These are phyloP conservation scores for Centroberyx gerrardi DNA, from an alignment of 2,797 vertebrate genomes.

Conservation along the genomic window DNA sequence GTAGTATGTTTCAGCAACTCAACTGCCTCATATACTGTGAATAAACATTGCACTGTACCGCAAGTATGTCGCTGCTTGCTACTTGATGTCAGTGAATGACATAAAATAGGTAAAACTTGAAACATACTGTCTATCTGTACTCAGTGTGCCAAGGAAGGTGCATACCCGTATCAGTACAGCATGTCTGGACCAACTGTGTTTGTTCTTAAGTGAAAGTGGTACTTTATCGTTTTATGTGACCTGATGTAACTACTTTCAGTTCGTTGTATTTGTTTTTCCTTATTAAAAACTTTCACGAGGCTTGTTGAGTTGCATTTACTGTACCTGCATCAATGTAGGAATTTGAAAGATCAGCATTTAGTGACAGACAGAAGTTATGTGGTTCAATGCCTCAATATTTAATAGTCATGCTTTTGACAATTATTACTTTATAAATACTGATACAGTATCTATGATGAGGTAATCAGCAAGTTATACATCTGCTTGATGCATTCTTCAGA, in stretches of 20 bases:
- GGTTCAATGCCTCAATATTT: slow-evolving; percentile 14
- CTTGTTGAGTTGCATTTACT: slow-evolving; percentile 29
- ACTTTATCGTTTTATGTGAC: slow-evolving; percentile 50
- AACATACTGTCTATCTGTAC: slow-evolving; percentile 47
- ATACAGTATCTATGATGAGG: slow-evolving; percentile 6
- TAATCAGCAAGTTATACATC: neutral
- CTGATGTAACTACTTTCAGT: slow-evolving; percentile 41
- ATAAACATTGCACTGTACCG: slow-evolving; percentile 77
- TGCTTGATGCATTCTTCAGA: neutral
- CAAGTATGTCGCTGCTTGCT: slow-evolving; percentile 55
- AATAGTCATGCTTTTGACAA: slow-evolving; percentile 1
- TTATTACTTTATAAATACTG: neutral
- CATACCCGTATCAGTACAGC: slow-evolving; percentile 36
- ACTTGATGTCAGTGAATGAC: slow-evolving; percentile 50
- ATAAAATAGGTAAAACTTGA: slow-evolving; percentile 55
- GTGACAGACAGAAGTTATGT: neutral
- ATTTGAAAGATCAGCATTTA: neutral
- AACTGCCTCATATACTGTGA: slow-evolving; percentile 81
- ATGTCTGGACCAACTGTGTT: slow-evolving; percentile 63
- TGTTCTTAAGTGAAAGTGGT: slow-evolving; percentile 48
- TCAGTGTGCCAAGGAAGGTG: slow-evolving; percentile 56
- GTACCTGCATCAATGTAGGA: too few species aligned
- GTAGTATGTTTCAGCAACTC: slow-evolving; percentile 45
- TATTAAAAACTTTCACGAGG: slow-evolving; percentile 60
- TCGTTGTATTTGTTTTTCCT: slow-evolving; percentile 22